Conservation (phyloP, 2,113 vertebrate genomes). For the Caranx ignobilis region DNA sequence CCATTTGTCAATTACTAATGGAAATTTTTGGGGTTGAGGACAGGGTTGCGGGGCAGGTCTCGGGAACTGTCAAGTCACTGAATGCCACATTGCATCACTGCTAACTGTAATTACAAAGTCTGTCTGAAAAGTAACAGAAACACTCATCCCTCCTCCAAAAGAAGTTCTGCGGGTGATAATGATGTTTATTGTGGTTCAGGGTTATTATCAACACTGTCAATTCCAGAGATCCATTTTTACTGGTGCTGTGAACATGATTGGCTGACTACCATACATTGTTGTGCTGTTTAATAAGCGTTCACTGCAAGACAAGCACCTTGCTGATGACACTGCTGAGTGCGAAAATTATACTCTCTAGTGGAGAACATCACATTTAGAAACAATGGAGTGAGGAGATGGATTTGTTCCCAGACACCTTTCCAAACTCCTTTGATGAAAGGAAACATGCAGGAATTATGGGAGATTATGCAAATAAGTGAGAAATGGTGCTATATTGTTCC, state of each 20-base stretch:
- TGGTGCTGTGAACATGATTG: conserved; percentile 35
- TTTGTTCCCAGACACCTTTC: conserved; percentile 50
- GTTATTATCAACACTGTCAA: conserved; percentile 44
- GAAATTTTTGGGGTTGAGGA: conserved; percentile 61
- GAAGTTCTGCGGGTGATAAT: conserved; percentile 31
- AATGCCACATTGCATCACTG: conserved; percentile 67
- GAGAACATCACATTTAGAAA: conserved; percentile 26
- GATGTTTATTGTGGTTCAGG: conserved; percentile 44
- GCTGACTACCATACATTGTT: conserved; percentile 32
- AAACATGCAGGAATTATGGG: conserved; percentile 35
- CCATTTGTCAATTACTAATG: conserved; percentile 79
- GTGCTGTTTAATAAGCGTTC: conserved; percentile 43
- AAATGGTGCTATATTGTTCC: not conserved
- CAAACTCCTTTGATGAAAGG: conserved; percentile 30
- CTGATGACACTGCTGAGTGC: conserved; percentile 48
- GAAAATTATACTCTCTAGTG: conserved; percentile 30
- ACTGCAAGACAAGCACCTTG: conserved; percentile 24
- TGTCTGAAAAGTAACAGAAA: conserved; percentile 44
- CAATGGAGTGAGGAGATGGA: conserved; percentile 27
- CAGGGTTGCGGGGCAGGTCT: conserved; percentile 35
- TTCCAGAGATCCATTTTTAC: conserved; percentile 43
- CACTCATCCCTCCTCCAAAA: conserved; percentile 13
- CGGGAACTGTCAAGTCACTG: conserved; percentile 65
- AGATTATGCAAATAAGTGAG: conserved; percentile 44
- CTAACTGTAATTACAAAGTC: conserved; percentile 66